Evolutionary conservation across 2,888 invertebrate genomes (phyloP).

Genomic region (Azorinus chamasolen): DNA sequence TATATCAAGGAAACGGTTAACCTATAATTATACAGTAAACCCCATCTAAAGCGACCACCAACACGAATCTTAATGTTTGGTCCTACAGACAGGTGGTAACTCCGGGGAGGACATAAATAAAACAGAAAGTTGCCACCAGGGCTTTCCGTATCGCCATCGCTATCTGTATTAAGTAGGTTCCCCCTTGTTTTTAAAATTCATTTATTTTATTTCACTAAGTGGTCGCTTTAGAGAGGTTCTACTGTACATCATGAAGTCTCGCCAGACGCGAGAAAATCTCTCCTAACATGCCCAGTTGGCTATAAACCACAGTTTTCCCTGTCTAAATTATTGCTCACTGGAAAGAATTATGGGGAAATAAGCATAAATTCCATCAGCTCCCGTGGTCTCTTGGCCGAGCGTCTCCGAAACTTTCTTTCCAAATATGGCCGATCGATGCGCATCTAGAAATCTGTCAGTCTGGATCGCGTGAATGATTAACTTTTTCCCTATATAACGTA

Average conservation of each 20-base stretch:
- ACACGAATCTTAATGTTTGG: too few species aligned
- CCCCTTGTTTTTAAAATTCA: too few species aligned
- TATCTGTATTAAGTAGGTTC: too few species aligned
- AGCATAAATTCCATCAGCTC: slow-evolving; percentile 11
- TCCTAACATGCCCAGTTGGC: slow-evolving; percentile 10
- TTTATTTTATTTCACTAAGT: too few species aligned
- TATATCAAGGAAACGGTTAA: too few species aligned
- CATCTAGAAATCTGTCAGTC: slow-evolving; percentile 4
- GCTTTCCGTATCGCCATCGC: too few species aligned
- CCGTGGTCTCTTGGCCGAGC: not conserved
- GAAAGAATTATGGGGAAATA: slow-evolving; percentile 23
- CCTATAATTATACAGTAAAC: too few species aligned
- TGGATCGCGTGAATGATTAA: not conserved
- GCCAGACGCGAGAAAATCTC: not conserved
- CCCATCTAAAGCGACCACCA: too few species aligned
- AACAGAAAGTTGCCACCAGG: too few species aligned
- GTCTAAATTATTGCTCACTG: slow-evolving; percentile 14
- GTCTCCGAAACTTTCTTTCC: slow-evolving; percentile 1
- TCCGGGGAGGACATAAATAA: too few species aligned
- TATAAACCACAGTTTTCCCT: slow-evolving; percentile 15
- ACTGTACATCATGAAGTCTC: not conserved
- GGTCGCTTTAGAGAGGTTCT: too few species aligned
- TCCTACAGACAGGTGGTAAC: too few species aligned
- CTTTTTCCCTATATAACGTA: not conserved
- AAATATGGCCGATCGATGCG: not conserved